phyloP scores from a whole-genome alignment of 2,797 vertebrate genomes.

The Chiroxiphia lanceolata region DNA sequence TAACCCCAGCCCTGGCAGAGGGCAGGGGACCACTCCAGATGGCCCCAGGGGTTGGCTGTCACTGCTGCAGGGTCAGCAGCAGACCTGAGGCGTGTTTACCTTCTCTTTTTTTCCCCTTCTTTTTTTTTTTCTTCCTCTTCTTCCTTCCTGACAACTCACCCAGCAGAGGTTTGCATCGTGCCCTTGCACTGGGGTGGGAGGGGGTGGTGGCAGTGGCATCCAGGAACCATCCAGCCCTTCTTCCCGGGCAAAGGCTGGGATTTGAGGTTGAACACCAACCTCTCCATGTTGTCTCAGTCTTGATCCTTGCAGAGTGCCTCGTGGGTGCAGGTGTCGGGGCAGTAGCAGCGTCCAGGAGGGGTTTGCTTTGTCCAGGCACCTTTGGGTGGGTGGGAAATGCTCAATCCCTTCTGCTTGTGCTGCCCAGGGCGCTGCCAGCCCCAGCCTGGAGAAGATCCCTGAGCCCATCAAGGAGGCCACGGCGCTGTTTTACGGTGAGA shows the following conservation, averaged over 20 bases:
- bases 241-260: accelerated
- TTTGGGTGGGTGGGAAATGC: not conserved
- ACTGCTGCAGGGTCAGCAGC: not conserved
- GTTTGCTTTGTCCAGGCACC: not conserved
- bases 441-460: constrained; percentile 84
- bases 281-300: accelerated
- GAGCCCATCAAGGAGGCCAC: constrained; percentile 95
- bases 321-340: accelerated
- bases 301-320: not conserved
- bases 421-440: constrained; percentile 77
- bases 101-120: not conserved
- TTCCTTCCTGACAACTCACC: accelerated
- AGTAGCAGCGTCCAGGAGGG: not conserved
- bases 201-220: not conserved
- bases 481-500: constrained; percentile 86
- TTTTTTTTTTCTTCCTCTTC: not conserved
- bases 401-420: not conserved
- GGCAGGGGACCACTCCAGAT: not conserved
- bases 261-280: not conserved
- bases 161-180: accelerated
- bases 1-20: not conserved
- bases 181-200: not conserved
- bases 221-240: not conserved
- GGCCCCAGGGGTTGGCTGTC: accelerated
- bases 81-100: not conserved